Evolutionary conservation across 2,888 invertebrate species (phyloP).

Genomic region (Nesidiocoris tenuis): DNA sequence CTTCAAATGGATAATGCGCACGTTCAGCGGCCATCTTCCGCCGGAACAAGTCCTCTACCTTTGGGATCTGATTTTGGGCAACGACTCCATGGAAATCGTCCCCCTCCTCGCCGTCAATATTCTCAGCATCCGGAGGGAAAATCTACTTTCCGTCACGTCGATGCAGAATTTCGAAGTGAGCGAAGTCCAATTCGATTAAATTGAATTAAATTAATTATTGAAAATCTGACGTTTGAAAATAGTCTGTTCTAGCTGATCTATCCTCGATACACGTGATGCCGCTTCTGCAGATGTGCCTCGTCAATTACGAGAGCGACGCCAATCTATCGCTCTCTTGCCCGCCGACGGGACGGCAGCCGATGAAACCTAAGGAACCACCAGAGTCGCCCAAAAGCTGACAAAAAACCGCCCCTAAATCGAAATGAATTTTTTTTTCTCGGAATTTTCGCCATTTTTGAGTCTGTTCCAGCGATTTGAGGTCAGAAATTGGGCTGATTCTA

Average conservation of each 20-base stretch:
- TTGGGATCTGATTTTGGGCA: slow-evolving; percentile 91
- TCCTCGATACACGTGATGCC: slow-evolving; percentile 85
- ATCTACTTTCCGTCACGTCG: slow-evolving; percentile 72
- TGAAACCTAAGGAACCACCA: background rate
- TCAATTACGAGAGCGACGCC: slow-evolving; percentile 53
- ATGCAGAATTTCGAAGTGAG: slow-evolving; percentile 72
- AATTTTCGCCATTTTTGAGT: no score
- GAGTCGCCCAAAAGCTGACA: slow-evolving; percentile 35
- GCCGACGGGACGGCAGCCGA: slow-evolving; percentile 20
- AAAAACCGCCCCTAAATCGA: background rate
- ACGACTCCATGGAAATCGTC: slow-evolving; percentile 86
- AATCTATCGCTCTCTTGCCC: slow-evolving; percentile 26
- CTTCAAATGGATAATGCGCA: slow-evolving; percentile 95
- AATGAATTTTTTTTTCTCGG: no score
- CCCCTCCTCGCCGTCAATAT: slow-evolving; percentile 83
- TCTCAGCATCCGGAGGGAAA: slow-evolving; percentile 81
- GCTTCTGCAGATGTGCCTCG: slow-evolving; percentile 74
- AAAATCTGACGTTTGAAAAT: no score
- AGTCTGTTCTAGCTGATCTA: slow-evolving; percentile 80
- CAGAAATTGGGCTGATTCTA: no score
- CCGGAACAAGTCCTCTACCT: slow-evolving; percentile 87
- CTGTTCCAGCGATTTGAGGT: no score
- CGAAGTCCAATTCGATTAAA: background rate
- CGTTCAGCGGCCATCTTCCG: slow-evolving; percentile 90
- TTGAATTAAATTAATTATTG: background rate